Base-by-base conservation (phyloP, 2,888 invertebrate genomes). In the Eucera pruinosa region DNA sequence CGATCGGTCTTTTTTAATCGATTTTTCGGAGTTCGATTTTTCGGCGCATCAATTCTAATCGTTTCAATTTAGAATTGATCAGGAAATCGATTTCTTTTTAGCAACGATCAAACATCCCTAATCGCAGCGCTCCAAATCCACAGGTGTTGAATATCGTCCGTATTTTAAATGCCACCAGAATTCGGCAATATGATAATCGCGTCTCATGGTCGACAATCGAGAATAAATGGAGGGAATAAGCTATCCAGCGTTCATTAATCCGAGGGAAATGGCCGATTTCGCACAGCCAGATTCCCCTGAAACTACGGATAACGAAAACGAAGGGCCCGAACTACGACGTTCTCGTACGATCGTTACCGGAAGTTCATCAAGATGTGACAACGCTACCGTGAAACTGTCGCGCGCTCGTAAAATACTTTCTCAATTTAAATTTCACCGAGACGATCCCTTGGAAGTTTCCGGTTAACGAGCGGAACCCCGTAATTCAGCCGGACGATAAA, bases 341-440 rank as follows among this genome's bases (percentile, higher is more conserved):
- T 90, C 84, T 85, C 82, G 87, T 83, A 72, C 89, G 91, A 91
- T 91, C 91, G 90, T 92, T 90, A 91, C 91, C 89, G 90, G 90
- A 91, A 91, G 90, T 92, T 92, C 92, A 92, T 92, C 92, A 92
- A 92, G 92, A 91, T 91, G 92, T 91, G 91, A 92, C 91, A 92
- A 92, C 92, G 91, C 90, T 89, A 90, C 90, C 91, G 89, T 91
- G 89, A 92, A 92, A 91, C 90, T 91, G 88, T 76, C 71, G 75
- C 80, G 81, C 86, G 89, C 89, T 92, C 92, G 92, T 92, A 92
- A 92, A 92, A 92, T 92, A 92, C 92, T 92, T 92, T 92, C 91
- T 88, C 92, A 92, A 92, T 92, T 92, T 92, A 92, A 92, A 92
- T 92, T 92, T 91, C 87, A 92, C 88, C 87, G 87, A 83, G 87